Evolutionary conservation across 2,113 vertebrate species (phyloP), one percentile per base, ranked within the genome.

Genomic region (Dromaius novaehollandiae): DNA sequence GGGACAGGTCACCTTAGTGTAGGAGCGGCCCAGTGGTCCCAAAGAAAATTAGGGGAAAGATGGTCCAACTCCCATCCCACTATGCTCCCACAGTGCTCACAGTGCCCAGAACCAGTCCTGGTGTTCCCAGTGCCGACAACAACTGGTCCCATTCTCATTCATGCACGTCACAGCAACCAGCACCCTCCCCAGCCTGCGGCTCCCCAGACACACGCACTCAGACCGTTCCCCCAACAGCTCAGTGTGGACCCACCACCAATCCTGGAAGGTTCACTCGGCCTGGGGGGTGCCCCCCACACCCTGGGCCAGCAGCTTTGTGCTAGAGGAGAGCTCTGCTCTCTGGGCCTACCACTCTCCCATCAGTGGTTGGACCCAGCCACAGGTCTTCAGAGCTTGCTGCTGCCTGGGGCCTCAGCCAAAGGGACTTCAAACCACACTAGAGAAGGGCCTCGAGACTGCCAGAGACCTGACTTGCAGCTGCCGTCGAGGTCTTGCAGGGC

Each of bases 1-100:
- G 58, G 63, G 66, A 87, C 51, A 51, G 46, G 19, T 22, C 34
- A 36, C 32, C 20, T 18, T 44, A 66, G 34, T 46, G 19, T 21
- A 56, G 87, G 50, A 36, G 32, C 36, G 7, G 44, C 32, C 61
- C 1, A 2, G 10, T 34, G 61, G 81, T 6, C 34, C 53, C 16
- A 3, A 77, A 85, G 66, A 38, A 86, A 85, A 61, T 0, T 3
- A 78, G 38, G 7, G 60, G 42, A 66, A 40, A 92, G 44, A 32
- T 2, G 6, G 46, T 64, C 13, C 58, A 6, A 1, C 44, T 63
- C 30, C 76, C 76, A 0, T 0, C 46, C 24, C 58, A 8, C n/a
- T 17, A 19, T 56, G 53, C 18, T 95, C 38, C 77, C 93, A 42
- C 1, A 3, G 77, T 0, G 0, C 6, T 3, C 38, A n/a, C 13